Percentiles rank a stretch among this genome's conserved stretches.
These are phyloP conservation scores for Pipra filicauda DNA, from an alignment of 2,113 vertebrate species.

Conservation along the genomic window DNA sequence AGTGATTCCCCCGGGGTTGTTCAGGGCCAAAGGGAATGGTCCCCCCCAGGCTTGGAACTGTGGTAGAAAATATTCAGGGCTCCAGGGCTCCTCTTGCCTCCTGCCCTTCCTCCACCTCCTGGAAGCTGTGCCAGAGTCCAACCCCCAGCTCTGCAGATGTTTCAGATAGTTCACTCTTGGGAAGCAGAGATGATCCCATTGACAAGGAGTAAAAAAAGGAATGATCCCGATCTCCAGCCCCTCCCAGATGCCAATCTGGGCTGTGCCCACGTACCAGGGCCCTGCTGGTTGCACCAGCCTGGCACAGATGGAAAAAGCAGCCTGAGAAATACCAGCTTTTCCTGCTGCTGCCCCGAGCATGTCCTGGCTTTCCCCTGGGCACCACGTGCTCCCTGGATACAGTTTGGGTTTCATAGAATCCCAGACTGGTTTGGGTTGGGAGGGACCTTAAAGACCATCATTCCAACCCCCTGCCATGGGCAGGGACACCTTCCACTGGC, in stretches of 20 bases:
- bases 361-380: not conserved
- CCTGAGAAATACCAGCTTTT: not conserved
- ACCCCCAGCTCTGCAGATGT: not conserved
- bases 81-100: not conserved
- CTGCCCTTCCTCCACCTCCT: not conserved
- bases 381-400: not conserved
- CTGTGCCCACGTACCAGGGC: rapidly evolving
- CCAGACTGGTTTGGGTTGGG: rapidly evolving
- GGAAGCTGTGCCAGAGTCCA: not conserved
- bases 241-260: not conserved
- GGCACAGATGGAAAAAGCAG: not conserved
- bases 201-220: not conserved
- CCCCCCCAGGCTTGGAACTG: not conserved
- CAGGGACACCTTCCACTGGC: not conserved
- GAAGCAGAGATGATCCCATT: not conserved
- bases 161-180: not conserved
- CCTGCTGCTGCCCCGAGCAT: not conserved
- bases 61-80: not conserved
- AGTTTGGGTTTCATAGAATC: not conserved
- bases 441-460: not conserved
- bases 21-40: not conserved
- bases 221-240: not conserved
- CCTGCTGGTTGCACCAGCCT: not conserved
- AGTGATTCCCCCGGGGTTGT: not conserved
- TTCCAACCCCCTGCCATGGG: not conserved